phyloP scores from a whole-genome alignment of 2,888 invertebrate genomes.

The Bimastos eiseni region DNA sequence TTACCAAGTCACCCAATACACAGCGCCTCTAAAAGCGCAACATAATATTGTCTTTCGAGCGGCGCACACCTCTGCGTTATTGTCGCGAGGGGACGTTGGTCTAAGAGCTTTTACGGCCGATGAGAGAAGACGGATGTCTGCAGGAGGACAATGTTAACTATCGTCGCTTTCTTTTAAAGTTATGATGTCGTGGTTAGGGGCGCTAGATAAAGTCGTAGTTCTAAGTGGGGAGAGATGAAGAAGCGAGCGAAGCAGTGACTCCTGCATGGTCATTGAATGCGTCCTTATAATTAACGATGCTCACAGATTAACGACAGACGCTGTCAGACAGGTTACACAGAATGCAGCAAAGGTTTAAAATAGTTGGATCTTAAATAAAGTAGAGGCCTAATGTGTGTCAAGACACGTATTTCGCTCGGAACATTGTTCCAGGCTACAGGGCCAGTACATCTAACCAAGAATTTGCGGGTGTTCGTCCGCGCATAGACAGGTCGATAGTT shows the following conservation, averaged over 20 bases:
- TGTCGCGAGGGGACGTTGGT: neutral
- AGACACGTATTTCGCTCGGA: no score
- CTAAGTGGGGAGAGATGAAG: neutral
- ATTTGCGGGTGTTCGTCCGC: no score
- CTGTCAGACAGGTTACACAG: no score
- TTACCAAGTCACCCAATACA: conserved; percentile 13
- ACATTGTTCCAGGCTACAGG: no score
- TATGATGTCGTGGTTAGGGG: neutral
- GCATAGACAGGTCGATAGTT: no score
- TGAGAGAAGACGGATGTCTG: neutral
- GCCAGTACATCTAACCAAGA: no score
- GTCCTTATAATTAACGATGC: neutral
- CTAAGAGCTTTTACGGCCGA: neutral
- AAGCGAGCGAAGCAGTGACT: neutral
- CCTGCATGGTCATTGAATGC: neutral
- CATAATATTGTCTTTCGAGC: neutral
- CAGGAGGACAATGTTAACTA: conserved; percentile 8
- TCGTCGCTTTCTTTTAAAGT: neutral
- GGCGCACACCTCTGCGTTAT: neutral
- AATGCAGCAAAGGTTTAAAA: no score
- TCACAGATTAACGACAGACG: neutral
- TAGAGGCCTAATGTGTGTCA: no score
- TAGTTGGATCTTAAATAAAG: no score
- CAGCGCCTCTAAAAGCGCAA: neutral
- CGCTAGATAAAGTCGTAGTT: neutral